These are phyloP conservation scores for Rousettus leschenaultii DNA, from an alignment of 2,113 vertebrate species.

Conservation along the genomic window DNA sequence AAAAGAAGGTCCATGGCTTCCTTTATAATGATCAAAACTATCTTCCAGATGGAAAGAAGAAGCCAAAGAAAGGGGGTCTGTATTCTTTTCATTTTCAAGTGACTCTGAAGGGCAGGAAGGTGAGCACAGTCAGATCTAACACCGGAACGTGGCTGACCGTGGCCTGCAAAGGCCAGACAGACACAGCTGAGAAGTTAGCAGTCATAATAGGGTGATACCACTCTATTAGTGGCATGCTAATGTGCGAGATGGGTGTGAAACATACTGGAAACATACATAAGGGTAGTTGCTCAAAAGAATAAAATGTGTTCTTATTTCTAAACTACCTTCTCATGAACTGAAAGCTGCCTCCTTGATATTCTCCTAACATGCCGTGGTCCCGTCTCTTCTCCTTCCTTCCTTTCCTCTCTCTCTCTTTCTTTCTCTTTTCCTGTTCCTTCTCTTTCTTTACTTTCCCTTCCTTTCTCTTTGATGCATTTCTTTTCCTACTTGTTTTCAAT, in stretches of 20 bases:
- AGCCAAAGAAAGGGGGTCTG: too few relatives aligned
- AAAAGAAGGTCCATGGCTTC: background rate
- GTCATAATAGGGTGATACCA: rapidly evolving
- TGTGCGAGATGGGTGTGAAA: background rate
- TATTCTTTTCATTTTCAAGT: background rate
- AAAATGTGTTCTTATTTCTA: background rate
- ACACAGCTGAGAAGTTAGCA: rapidly evolving
- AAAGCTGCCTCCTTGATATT: background rate
- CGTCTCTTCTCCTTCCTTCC: too few relatives aligned
- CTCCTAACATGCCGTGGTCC: background rate
- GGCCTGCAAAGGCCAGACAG: background rate
- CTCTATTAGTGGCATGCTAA: rapidly evolving
- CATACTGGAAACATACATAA: rapidly evolving
- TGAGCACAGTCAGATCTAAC: background rate
- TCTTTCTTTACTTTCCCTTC: background rate
- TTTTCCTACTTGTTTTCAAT: background rate
- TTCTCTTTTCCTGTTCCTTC: background rate
- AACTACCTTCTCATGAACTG: background rate
- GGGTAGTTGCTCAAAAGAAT: background rate
- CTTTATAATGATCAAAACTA: background rate
- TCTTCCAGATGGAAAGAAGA: background rate
- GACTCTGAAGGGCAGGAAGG: background rate
- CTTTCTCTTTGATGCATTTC: background rate
- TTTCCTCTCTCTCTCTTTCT: rapidly evolving
- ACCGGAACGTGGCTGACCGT: rapidly evolving